Conservation (phyloP, 2,797 vertebrate genomes). For the Podarcis lilfordi region DNA sequence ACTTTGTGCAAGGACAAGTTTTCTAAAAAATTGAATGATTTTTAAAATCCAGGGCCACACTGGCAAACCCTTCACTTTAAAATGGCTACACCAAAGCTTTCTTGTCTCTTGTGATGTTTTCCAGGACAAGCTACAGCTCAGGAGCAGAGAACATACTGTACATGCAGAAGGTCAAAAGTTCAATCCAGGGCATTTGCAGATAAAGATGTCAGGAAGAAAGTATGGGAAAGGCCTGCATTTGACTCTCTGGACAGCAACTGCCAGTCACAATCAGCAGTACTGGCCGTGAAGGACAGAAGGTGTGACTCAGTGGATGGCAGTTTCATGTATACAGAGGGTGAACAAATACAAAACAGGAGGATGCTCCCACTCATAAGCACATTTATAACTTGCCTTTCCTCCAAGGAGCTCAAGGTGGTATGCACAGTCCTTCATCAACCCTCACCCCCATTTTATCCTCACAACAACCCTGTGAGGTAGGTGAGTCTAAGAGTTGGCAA, state of each 20-base stretch:
- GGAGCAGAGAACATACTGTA: neutral
- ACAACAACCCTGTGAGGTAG: no score
- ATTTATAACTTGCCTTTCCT: no score
- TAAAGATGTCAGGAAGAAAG: neutral
- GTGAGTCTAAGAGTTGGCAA: no score
- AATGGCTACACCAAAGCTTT: neutral
- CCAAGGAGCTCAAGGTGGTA: no score
- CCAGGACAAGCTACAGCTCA: neutral
- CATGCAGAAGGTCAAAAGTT: neutral
- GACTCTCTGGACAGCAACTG: neutral
- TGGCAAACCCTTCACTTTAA: neutral
- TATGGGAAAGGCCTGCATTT: neutral
- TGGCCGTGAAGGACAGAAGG: neutral
- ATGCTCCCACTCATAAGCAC: neutral
- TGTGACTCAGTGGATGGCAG: neutral
- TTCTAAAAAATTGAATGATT: neutral
- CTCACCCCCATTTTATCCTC: no score
- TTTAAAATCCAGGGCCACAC: neutral
- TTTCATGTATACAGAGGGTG: neutral
- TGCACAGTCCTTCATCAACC: no score
- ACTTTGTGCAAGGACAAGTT: neutral
- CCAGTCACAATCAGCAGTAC: neutral
- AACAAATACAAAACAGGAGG: neutral
- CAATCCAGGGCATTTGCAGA: neutral
- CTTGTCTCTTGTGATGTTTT: neutral